These are phyloP conservation scores for Acronicta alni DNA, from an alignment of 2,888 invertebrate species.

Conservation along the genomic window DNA sequence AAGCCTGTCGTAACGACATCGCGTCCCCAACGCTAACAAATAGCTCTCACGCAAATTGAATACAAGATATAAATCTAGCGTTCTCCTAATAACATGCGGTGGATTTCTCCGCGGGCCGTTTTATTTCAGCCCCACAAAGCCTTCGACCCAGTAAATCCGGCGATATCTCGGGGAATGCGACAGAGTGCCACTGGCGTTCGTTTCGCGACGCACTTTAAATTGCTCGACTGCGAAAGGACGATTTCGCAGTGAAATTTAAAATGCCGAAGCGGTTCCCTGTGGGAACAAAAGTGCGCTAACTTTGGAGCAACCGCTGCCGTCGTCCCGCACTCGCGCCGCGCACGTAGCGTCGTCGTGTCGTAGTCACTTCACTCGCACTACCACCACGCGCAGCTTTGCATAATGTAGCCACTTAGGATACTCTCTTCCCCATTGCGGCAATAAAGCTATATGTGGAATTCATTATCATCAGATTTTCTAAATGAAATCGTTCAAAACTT, in stretches of 20 bases:
- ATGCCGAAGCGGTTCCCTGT: constrained; percentile 70
- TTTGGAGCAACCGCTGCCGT: constrained; percentile 20
- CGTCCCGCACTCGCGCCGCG: constrained; percentile 11
- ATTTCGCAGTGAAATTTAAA: constrained; percentile 82
- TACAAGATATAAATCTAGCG: constrained; percentile 86
- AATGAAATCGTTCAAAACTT: constrained; percentile 48
- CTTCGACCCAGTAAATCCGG: constrained; percentile 84
- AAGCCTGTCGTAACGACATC: constrained; percentile 63
- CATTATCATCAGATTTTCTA: constrained; percentile 63
- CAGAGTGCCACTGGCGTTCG: constrained; percentile 80
- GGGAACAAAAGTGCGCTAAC: constrained; percentile 71
- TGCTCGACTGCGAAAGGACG: constrained; percentile 74
- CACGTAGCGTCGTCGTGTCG: constrained; percentile 9
- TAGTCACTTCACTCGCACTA: constrained; percentile 28
- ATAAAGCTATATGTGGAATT: constrained; percentile 69
- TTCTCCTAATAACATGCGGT: constrained; percentile 84
- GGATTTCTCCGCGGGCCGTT: constrained; percentile 86
- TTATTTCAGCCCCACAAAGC: constrained; percentile 85
- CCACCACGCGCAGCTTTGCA: constrained; percentile 69
- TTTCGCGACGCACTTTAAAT: constrained; percentile 84
- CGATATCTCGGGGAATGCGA: constrained; percentile 84
- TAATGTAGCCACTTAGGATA: constrained; percentile 75
- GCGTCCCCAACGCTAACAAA: constrained; percentile 72
- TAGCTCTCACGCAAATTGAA: constrained; percentile 86
- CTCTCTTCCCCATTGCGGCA: constrained; percentile 57